Conservation (phyloP, 2,888 invertebrate species). For the Monoplex corrugatus region DNA sequence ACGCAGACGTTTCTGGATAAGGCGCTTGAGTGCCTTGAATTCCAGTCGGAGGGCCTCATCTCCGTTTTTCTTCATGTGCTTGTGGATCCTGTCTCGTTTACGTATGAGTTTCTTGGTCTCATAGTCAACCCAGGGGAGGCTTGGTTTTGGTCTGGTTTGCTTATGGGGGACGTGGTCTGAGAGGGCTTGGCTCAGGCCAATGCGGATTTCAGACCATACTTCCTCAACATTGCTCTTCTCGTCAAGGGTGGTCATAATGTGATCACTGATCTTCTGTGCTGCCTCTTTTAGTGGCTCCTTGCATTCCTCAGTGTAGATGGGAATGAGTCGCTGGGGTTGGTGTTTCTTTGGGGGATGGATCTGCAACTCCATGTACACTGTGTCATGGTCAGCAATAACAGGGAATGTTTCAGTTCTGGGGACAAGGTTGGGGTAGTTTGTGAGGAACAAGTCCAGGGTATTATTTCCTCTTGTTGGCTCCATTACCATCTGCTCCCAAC, state of each 20-base stretch:
- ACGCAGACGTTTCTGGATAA: not conserved
- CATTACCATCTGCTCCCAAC: conserved; percentile 18
- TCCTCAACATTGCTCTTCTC: conserved; percentile 23
- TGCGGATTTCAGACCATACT: too few relatives aligned
- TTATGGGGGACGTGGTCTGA: too few relatives aligned
- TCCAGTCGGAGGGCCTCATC: not conserved
- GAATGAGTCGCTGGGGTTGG: conserved; percentile 16
- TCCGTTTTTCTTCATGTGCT: not conserved
- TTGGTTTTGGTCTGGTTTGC: too few relatives aligned
- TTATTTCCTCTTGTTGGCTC: not conserved
- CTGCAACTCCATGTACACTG: conserved; percentile 15
- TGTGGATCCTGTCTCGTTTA: not conserved
- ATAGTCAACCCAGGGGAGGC: too few relatives aligned
- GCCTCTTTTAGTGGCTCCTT: conserved; percentile 3
- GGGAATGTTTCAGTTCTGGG: conserved; percentile 28
- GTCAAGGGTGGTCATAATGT: conserved; percentile 17
- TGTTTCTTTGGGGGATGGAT: conserved; percentile 8
- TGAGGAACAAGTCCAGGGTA: not conserved
- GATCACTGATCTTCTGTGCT: not conserved
- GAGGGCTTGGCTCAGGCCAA: too few relatives aligned
- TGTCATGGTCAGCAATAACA: conserved; percentile 35
- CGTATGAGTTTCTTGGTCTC: too few relatives aligned
- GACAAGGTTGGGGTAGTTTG: conserved; percentile 11
- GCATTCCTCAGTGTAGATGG: conserved; percentile 6
- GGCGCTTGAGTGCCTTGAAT: not conserved